These are phyloP conservation scores for Eubasilissa regina DNA, from an alignment of 1,140 invertebrate species.

Conservation along the genomic window DNA sequence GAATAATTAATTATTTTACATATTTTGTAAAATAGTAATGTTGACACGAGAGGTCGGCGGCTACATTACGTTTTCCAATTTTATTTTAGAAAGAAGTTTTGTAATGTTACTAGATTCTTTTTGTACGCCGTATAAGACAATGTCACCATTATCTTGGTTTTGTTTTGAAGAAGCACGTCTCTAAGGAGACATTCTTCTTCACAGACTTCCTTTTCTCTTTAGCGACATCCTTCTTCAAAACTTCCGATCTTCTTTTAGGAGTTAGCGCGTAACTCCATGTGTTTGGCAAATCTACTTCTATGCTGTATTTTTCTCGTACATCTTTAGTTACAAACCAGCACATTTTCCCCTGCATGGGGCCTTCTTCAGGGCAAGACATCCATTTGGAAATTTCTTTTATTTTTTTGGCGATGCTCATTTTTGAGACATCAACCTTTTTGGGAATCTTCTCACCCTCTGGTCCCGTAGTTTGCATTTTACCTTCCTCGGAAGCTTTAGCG, in stretches of 20 bases:
- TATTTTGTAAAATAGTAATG: too few species aligned
- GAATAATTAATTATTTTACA: too few species aligned
- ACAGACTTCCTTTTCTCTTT: conserved; percentile 25
- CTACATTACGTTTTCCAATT: too few species aligned
- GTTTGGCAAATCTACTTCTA: conserved; percentile 73
- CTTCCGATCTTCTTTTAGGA: conserved; percentile 63
- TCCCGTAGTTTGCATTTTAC: neutral
- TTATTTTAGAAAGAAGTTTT: too few species aligned
- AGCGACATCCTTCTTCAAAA: conserved; percentile 44
- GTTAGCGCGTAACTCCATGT: conserved; percentile 71
- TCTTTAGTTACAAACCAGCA: conserved; percentile 81
- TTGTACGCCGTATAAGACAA: too few species aligned
- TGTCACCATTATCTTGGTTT: too few species aligned
- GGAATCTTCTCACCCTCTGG: conserved; percentile 24
- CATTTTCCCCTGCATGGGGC: conserved; percentile 72
- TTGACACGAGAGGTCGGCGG: too few species aligned
- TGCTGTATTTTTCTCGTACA: conserved; percentile 73
- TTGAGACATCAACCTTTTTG: conserved; percentile 63
- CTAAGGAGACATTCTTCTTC: too few species aligned
- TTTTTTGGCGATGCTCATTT: conserved; percentile 71
- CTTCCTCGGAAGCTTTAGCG: conserved; percentile 61
- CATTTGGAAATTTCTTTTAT: conserved; percentile 77
- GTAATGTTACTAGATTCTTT: too few species aligned
- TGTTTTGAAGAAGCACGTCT: too few species aligned
- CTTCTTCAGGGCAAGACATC: conserved; percentile 74